These are phyloP conservation scores for Phylloscopus collybita DNA, from an alignment of 2,797 vertebrate species.

Conservation along the genomic window DNA sequence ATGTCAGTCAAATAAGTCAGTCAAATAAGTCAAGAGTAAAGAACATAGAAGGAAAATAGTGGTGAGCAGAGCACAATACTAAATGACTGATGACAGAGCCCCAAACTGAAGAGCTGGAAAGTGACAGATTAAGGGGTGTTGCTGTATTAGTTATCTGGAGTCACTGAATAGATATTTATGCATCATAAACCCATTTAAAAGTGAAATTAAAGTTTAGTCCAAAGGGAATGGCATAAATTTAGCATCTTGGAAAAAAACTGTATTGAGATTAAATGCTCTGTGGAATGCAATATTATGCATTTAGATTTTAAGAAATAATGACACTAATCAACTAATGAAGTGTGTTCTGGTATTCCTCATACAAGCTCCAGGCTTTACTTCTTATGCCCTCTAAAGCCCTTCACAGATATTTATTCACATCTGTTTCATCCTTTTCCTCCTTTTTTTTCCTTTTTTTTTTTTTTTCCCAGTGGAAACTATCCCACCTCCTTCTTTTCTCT, in stretches of 20 bases:
- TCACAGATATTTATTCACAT: not conserved
- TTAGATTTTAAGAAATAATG: not conserved
- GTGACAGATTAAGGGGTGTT: not conserved
- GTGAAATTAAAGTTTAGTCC: not conserved
- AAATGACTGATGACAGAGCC: not conserved
- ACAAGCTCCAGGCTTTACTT: not conserved
- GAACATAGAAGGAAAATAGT: not conserved
- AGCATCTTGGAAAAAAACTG: not conserved
- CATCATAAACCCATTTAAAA: not conserved
- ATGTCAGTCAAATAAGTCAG: not conserved
- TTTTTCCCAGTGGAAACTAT: not conserved
- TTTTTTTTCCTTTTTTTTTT: not conserved
- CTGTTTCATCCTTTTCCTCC: not conserved
- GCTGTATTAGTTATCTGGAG: not conserved
- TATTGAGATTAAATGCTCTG: not conserved
- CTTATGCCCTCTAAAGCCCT: not conserved
- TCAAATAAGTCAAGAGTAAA: not conserved
- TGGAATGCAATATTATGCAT: not conserved
- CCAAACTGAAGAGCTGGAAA: not conserved
- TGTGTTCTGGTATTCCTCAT: not conserved
- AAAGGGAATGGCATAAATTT: not conserved
- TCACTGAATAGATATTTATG: not conserved
- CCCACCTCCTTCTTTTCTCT: not conserved
- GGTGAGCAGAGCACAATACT: not conserved
- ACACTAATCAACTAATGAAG: not conserved